phyloP scores from a whole-genome alignment of 2,888 invertebrate species.

The Xiphydria camelus region DNA sequence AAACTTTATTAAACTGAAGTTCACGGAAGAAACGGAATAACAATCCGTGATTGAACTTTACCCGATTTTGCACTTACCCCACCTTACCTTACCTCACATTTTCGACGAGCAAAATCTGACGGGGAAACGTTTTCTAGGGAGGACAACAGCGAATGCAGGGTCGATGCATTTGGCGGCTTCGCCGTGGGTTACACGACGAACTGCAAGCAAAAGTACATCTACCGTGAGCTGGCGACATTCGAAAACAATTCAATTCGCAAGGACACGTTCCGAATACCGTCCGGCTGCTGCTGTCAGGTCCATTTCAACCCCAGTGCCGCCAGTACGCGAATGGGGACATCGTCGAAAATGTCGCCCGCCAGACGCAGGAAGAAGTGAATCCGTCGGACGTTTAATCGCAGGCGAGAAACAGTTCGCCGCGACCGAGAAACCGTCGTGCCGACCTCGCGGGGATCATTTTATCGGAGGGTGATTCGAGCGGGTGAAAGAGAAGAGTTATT shows the following conservation, averaged over 20 bases:
- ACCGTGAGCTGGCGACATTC: slow-evolving; percentile 62
- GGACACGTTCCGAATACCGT: slow-evolving; percentile 68
- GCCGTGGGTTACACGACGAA: slow-evolving; percentile 58
- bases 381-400: no score
- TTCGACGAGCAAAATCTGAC: slow-evolving; percentile 58
- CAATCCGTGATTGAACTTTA: no score
- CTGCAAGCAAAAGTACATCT: slow-evolving; percentile 66
- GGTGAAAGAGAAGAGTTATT: no score
- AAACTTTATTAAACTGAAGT: no score
- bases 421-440: no score
- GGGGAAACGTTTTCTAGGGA: slow-evolving; percentile 36
- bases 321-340: slow-evolving; percentile 24
- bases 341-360: no score
- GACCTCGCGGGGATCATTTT: no score
- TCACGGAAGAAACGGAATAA: not conserved
- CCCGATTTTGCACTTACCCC: not conserved
- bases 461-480: no score
- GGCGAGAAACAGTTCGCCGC: no score
- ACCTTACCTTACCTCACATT: no score
- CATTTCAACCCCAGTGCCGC: slow-evolving; percentile 29
- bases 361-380: no score
- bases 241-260: slow-evolving; percentile 56
- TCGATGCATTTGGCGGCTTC: slow-evolving; percentile 39
- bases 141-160: slow-evolving; percentile 45
- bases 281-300: slow-evolving; percentile 73